Base-by-base conservation (phyloP, 2,888 invertebrate species). In the Melikaiella ostensackeni region DNA sequence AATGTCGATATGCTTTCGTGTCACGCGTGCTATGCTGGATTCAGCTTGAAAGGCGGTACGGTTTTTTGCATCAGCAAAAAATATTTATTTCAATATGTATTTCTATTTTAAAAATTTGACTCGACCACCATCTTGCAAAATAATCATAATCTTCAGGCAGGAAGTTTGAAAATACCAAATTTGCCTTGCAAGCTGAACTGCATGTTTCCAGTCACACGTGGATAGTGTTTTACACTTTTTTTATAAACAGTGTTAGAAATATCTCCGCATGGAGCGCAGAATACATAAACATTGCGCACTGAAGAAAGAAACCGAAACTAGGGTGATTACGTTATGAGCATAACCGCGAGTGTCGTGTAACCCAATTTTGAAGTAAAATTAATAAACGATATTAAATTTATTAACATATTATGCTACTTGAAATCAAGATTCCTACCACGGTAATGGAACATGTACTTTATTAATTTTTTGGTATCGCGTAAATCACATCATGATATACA, bases 1-100 rank as follows among this genome's bases (percentile, higher is more conserved):
- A 86, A 84, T 83, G 82, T 86, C 87, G 89, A 89, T 89, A 89
- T 89, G 89, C 87, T 84, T 88, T 81, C 83, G 81, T 81, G 82
- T 79, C 81, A 81, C 79, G 80, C 79, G 78, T 79, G 63, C 59
- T 79, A 77, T 79, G 74, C 75, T 78, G 80, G 77, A 77, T 61
- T 77, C 70, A 77, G 78, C 77, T 80, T 78, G 57, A 77, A 78
- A 73, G 62, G 50, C 74, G 74, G 59, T 74, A 35, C 30, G 74
- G 27, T 24, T 62, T 70, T 35, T 55, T 55, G 21, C 21, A 21
- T 21, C 55, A 55, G 11, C 7, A n/a, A n/a, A n/a, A 46, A 46
- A 46, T 9, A 57, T 57, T n/a, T 55, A 1, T 55, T 11, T 55
- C 8, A n/a, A n/a, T 5, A 21, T 21, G 55, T 55, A 55, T 55